Base-by-base conservation (phyloP, 2,113 vertebrate species). In the Galemys pyrenaicus region DNA sequence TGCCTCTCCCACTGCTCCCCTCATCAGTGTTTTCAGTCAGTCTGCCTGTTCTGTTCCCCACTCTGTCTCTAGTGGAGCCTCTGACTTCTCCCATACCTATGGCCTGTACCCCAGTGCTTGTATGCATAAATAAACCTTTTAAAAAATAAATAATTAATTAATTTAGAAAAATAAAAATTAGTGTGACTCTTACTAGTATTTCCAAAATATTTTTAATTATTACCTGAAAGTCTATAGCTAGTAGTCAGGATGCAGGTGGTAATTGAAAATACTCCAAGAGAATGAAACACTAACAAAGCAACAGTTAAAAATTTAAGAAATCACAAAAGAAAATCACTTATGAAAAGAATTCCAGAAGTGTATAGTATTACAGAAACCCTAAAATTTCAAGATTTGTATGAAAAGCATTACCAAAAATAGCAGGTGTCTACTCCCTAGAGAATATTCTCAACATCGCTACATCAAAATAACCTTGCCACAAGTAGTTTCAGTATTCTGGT, bases 241-340 rank as follows among this genome's bases (percentile, higher is more conserved):
- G 15, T 62, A 28, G 78, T 32, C 74, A 73, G 20, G 39, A 89
- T 62, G 49, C 0, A 68, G 13, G 41, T 30, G 12, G 6, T 51
- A 82, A 26, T 30, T 82, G 84, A 83, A 3, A 10, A 0, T 17
- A 73, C 6, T 9, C 15, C 19, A 64, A 30, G 54, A 94, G 62
- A 94, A 94, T 17, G 12, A 37, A 88, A 81, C 41, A 79, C 11
- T 39, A 37, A 67, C 41, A 28, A 71, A 86, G 35, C 13, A 84
- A 87, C 73, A 87, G 49, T 75, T 81, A 70, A 58, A 26, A 49
- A 86, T 9, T 82, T 89, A 84, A 68, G 65, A 68, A 68, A 68
- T 37, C 65, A 87, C 4, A 89, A 93, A 83, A 87, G 10, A 64
- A 64, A 30, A 64, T 64, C 51, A 22, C 54, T 60, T 78, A 8